Conservation (phyloP, 1,140 invertebrate genomes). For the Chrysomallon squamiferum region DNA sequence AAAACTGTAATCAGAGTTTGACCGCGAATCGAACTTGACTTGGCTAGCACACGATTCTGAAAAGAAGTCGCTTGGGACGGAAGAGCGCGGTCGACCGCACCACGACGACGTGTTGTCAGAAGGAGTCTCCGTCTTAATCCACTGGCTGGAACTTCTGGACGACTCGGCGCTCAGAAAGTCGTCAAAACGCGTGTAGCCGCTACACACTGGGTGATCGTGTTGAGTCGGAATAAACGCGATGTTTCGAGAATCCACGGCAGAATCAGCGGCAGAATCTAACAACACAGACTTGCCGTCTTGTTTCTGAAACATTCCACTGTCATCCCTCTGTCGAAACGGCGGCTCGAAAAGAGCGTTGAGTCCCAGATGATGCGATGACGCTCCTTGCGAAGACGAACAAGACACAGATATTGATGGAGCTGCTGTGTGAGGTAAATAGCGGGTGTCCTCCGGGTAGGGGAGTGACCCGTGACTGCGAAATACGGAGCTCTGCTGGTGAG, state of each 20-base stretch:
- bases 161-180: not conserved
- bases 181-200: conserved; percentile 4
- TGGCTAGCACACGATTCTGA: not conserved
- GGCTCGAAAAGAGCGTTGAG: not conserved
- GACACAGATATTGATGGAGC: conserved; percentile 4
- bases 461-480: not conserved
- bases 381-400: not conserved
- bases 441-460: not conserved
- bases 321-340: not conserved
- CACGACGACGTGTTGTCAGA: not conserved
- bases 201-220: not conserved
- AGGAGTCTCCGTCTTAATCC: not conserved
- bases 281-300: not conserved
- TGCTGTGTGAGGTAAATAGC: not conserved
- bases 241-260: not conserved
- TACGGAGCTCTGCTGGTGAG: not conserved
- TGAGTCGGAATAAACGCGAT: conserved; percentile 1
- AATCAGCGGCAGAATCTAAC: not conserved
- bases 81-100: not conserved
- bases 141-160: not conserved
- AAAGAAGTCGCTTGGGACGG: not conserved
- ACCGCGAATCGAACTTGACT: not conserved
- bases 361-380: conserved; percentile 8
- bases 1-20: not conserved
- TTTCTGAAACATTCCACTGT: not conserved